Evolutionary conservation across 2,888 invertebrate genomes (phyloP).

Genomic region (Notocelia uddmanniana): DNA sequence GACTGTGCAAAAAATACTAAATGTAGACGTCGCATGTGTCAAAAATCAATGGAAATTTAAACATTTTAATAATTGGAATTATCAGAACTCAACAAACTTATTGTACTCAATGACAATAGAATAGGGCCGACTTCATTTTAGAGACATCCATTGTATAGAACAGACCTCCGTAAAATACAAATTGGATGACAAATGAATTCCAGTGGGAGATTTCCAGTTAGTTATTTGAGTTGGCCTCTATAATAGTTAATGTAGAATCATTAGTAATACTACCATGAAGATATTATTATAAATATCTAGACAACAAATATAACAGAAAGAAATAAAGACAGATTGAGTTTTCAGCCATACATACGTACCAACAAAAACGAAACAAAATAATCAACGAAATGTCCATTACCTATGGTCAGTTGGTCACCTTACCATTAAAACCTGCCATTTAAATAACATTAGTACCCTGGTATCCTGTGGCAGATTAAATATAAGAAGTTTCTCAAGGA

Average conservation of each 20-base stretch:
- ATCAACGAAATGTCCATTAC: too few relatives aligned
- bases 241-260: neutral
- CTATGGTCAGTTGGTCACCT: too few relatives aligned
- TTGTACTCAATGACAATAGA: conserved; percentile 37
- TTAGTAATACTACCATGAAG: too few relatives aligned
- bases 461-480: too few relatives aligned
- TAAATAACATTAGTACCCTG: too few relatives aligned
- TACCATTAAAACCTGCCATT: too few relatives aligned
- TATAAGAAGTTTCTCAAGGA: neutral
- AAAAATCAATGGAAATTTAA: conserved; percentile 8
- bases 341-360: too few relatives aligned
- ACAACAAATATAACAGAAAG: too few relatives aligned
- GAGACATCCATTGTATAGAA: conserved; percentile 34
- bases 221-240: conserved; percentile 20
- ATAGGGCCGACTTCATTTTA: conserved; percentile 38
- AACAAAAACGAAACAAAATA: too few relatives aligned
- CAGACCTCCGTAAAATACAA: conserved; percentile 33
- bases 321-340: too few relatives aligned
- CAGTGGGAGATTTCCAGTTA: conserved; percentile 20
- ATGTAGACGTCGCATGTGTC: conserved; percentile 1
- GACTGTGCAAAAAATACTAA: too few relatives aligned
- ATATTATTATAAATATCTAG: too few relatives aligned
- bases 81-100: conserved; percentile 29
- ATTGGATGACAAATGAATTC: conserved; percentile 38
- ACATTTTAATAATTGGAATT: conserved; percentile 28